Base-by-base conservation (phyloP, 2,888 invertebrate species). In the Drosophila longiperda region DNA sequence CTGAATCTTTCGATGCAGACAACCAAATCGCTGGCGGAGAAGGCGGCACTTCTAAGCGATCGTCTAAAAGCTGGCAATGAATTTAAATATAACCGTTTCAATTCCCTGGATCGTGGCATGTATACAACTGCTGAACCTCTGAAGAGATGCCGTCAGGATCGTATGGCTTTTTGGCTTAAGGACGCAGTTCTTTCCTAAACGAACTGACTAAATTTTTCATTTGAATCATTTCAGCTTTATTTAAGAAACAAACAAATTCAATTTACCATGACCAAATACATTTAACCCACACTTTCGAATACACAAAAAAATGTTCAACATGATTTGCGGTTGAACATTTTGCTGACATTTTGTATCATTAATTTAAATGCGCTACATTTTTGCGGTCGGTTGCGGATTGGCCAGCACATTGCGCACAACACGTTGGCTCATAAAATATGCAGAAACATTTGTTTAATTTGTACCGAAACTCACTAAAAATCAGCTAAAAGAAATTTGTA, bases 321-420 rank as follows among this genome's bases (percentile, higher is more conserved):
- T 87, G 87, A 87, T 84, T 85, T 87, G 87, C 68, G 84, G 88
- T 83, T 55, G 7, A 60, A 53, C 67, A 55, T 81, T 85, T 75
- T 59, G 80, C 81, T 71, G 81, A 79, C 85, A 79, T 73, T 85
- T 83, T 49, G 50, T 67, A 81, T 77, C 81, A 77, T 85, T 85
- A 83, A 85, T 85, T 81, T 77, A 83, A 85, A 85, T 75, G 82
- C 73, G 80, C 75, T 76, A 73, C 67, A 81, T 72, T 75, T 45
- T 70, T 87, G 88, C 42, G 85, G 88, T 83, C 68, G 66, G 45
- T 54, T 61, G 61, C 55, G 64, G 54, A 68, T 74, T 60, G 58
- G 63, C 63, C 55, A 38, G 38, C 55, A 38, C 23, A 76, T 36
- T 54, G 34, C 9, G 50, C 50, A 33, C 54, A 69, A 57, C 57